phyloP scores from a whole-genome alignment of 2,888 invertebrate genomes.

The Drosophila seclusa region DNA sequence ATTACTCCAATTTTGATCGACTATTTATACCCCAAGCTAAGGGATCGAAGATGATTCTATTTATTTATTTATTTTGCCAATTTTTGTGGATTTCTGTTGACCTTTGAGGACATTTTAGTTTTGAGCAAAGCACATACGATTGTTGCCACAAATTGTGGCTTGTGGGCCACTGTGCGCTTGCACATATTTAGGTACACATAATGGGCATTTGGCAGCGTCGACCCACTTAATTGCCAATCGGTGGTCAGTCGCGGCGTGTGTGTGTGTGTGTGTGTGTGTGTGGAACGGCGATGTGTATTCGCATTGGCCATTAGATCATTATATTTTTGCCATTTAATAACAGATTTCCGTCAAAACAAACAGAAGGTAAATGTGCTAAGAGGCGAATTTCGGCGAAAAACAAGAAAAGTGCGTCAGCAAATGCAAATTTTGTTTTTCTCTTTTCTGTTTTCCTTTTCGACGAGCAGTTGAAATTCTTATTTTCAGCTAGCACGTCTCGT shows the following conservation, averaged over 20 bases:
- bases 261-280: conserved; percentile 12
- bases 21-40: background rate
- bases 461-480: conserved; percentile 25
- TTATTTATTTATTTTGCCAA: background rate
- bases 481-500: conserved; percentile 12
- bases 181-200: background rate
- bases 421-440: conserved; percentile 56
- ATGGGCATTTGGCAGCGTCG: conserved; percentile 43
- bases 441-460: conserved; percentile 7
- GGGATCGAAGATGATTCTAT: background rate
- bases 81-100: background rate
- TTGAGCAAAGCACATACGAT: background rate
- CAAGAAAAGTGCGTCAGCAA: conserved; percentile 68
- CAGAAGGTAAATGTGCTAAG: conserved; percentile 29
- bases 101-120: background rate
- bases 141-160: background rate
- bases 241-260: conserved; percentile 33
- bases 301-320: conserved; percentile 64
- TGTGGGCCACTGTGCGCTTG: background rate
- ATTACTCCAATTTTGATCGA: background rate
- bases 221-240: conserved; percentile 62
- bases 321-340: conserved; percentile 50
- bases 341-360: conserved; percentile 69
- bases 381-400: conserved; percentile 33
- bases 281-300: conserved; percentile 26